These are phyloP conservation scores for Bombus huntii DNA, from an alignment of 1,140 invertebrate genomes.

Conservation along the genomic window DNA sequence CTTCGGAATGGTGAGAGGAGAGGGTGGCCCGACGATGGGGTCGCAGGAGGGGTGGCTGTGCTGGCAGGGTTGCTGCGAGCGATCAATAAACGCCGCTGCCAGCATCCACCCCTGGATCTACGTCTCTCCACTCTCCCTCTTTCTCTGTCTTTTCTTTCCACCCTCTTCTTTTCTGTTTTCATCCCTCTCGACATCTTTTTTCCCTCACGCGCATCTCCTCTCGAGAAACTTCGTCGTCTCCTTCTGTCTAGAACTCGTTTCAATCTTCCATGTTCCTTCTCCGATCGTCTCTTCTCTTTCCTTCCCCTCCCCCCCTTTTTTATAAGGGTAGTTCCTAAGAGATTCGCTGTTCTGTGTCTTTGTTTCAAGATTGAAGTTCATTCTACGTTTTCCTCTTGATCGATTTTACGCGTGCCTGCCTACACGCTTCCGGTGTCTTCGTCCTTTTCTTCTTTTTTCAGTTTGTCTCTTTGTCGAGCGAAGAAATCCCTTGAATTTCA, in stretches of 20 bases:
- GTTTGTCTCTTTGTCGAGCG: too few species aligned
- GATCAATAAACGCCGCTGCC: conserved; percentile 80
- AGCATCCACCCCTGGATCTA: conserved; percentile 76
- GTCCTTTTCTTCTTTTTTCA: background rate
- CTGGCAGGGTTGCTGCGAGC: conserved; percentile 77
- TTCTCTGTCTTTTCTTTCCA: conserved; percentile 11
- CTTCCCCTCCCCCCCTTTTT: accelerated
- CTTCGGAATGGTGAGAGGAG: conserved; percentile 15
- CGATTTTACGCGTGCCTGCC: background rate
- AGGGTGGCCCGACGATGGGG: conserved; percentile 55
- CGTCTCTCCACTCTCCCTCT: conserved; percentile 55
- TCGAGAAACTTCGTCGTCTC: background rate
- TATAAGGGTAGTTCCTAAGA: too few species aligned
- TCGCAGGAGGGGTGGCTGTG: conserved; percentile 54
- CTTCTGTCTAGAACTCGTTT: background rate
- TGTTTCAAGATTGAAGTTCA: background rate
- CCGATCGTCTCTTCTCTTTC: too few species aligned
- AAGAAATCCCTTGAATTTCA: background rate
- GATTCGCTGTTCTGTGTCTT: background rate
- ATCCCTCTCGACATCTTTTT: background rate
- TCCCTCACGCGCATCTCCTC: background rate
- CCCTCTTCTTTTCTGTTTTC: background rate
- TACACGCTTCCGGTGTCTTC: background rate
- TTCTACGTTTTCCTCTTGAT: background rate
- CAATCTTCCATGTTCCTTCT: background rate